These are phyloP conservation scores for Himantopus leucocephalus DNA, from an alignment of 2,113 vertebrate species.

Conservation along the genomic window DNA sequence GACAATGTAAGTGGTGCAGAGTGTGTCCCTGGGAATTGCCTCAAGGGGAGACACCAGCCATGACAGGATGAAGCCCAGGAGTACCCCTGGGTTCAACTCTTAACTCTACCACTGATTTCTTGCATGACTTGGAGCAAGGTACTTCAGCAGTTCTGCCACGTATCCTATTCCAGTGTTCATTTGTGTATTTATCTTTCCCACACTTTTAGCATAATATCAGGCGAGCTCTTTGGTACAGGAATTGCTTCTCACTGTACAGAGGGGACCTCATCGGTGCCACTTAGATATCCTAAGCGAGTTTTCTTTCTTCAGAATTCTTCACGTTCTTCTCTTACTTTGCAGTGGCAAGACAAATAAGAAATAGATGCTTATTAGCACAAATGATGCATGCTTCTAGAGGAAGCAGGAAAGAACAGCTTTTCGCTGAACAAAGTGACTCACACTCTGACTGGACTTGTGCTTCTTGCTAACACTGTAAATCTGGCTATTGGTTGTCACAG, in stretches of 20 bases:
- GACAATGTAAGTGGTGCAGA: background rate
- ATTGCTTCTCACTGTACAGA: background rate
- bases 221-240: background rate
- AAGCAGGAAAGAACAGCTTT: background rate
- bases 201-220: background rate
- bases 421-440: background rate
- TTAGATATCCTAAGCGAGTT: background rate
- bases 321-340: background rate
- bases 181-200: background rate
- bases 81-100: background rate
- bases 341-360: background rate
- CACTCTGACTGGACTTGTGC: background rate
- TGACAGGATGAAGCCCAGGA: background rate
- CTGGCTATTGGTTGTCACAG: background rate
- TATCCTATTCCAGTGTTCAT: background rate
- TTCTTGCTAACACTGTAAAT: background rate
- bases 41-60: background rate
- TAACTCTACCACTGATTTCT: background rate
- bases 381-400: background rate
- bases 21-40: background rate
- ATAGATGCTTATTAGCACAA: background rate
- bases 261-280: background rate
- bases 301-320: background rate
- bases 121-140: background rate
- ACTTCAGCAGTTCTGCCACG: background rate